Percentiles rank a stretch among this genome's conserved stretches.
Conservation (phyloP, 2,888 invertebrate species). For the Cryptophagus acutangulus region DNA sequence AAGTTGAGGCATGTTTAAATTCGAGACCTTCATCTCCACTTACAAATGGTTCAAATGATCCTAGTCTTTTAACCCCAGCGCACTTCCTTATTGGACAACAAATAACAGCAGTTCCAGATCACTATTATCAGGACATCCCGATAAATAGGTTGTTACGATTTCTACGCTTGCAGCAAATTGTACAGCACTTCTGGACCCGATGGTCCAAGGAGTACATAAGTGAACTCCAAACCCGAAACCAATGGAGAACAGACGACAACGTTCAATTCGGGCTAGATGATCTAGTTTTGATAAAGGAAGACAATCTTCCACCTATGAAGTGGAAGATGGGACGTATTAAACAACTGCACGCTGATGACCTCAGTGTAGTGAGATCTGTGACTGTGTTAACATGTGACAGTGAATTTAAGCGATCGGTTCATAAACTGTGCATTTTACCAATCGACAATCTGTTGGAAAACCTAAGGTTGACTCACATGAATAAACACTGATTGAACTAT, state of each 20-base stretch:
- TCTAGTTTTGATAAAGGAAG: constrained; percentile 10
- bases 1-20: too few species aligned
- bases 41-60: too few species aligned
- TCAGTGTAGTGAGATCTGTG: constrained; percentile 1
- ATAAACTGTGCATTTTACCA: too few species aligned
- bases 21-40: too few species aligned
- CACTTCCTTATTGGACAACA: not conserved
- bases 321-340: constrained; percentile 8
- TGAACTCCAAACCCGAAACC: constrained; percentile 4
- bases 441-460: too few species aligned
- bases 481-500: too few species aligned
- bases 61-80: too few species aligned
- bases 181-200: constrained; percentile 4
- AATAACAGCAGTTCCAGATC: not conserved
- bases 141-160: not conserved
- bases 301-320: constrained; percentile 6
- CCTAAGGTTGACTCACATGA: too few species aligned
- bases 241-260: constrained; percentile 7
- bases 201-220: constrained; percentile 9
- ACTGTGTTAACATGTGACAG: constrained; percentile 8
- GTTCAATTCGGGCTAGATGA: not conserved
- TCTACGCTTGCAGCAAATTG: constrained; percentile 1
- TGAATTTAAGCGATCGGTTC: too few species aligned
- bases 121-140: not conserved
- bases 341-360: not conserved